Conservation (phyloP, 2,797 vertebrate genomes). For the Podarcis lilfordi region DNA sequence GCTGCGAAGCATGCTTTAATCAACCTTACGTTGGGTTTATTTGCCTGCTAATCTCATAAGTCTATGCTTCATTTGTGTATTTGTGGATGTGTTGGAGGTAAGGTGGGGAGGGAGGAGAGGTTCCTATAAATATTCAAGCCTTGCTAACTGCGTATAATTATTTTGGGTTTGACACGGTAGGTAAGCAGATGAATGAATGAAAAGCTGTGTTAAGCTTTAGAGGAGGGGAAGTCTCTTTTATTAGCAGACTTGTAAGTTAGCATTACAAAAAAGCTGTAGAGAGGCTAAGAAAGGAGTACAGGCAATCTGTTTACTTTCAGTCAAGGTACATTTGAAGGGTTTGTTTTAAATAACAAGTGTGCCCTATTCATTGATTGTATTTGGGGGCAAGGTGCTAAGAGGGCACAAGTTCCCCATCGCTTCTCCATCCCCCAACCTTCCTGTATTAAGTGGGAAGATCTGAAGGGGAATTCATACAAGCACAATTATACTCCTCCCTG, state of each 20-base stretch:
- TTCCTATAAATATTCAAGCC: constrained; percentile 63
- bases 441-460: no score
- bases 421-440: no score
- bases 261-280: constrained; percentile 49
- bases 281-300: constrained; percentile 37
- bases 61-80: constrained; percentile 60
- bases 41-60: constrained; percentile 65
- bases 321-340: constrained; percentile 4
- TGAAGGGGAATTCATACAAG: no score
- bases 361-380: no score
- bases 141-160: constrained; percentile 58
- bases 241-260: constrained; percentile 9
- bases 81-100: neutral
- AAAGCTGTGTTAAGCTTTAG: constrained; percentile 33
- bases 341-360: constrained; percentile 57
- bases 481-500: no score
- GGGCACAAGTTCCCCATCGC: no score
- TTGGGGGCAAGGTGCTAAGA: no score
- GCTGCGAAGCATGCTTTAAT: constrained; percentile 66
- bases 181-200: constrained; percentile 46
- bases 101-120: constrained; percentile 1
- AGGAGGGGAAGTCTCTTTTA: neutral
- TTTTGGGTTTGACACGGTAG: constrained; percentile 51
- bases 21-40: constrained; percentile 63
- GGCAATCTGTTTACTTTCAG: constrained; percentile 54